phyloP scores from a whole-genome alignment of 2,888 invertebrate species.

The Coenonympha glycerion region DNA sequence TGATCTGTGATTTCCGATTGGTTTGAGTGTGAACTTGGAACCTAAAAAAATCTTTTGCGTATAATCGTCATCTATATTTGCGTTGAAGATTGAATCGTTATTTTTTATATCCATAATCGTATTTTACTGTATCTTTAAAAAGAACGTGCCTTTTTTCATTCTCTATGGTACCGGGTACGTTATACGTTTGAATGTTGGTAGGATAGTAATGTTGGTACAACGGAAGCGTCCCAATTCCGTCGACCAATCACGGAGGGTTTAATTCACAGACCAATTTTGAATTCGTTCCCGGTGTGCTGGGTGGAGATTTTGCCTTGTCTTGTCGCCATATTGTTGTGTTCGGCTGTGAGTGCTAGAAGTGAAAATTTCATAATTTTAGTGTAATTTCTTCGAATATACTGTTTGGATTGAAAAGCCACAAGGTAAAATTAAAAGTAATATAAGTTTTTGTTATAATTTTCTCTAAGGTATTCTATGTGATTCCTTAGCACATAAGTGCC shows the following conservation, averaged over 20 bases:
- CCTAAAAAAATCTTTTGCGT: background rate
- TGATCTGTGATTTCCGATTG: background rate
- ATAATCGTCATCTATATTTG: no score
- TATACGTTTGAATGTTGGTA: no score
- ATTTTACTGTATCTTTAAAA: background rate
- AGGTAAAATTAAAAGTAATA: slow-evolving; percentile 58
- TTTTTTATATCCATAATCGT: no score
- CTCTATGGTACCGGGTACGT: no score
- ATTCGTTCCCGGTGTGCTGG: slow-evolving; percentile 65
- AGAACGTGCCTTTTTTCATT: background rate
- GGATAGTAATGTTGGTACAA: slow-evolving; percentile 40
- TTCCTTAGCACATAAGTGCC: slow-evolving; percentile 16
- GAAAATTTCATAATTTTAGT: slow-evolving; percentile 58
- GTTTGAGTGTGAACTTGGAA: no score
- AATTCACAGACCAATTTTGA: no score
- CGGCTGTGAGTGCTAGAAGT: slow-evolving; percentile 71
- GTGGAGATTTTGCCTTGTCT: slow-evolving; percentile 69
- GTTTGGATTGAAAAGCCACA: slow-evolving; percentile 62
- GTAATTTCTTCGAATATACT: slow-evolving; percentile 60
- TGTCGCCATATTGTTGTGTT: slow-evolving; percentile 76
- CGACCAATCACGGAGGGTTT: slow-evolving; percentile 58
- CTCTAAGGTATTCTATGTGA: slow-evolving; percentile 8
- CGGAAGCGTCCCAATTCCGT: slow-evolving; percentile 58
- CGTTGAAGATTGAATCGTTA: no score
- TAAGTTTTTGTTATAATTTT: slow-evolving; percentile 58